Base-by-base conservation (phyloP, 2,888 invertebrate species). In the Antheraea assamensis region DNA sequence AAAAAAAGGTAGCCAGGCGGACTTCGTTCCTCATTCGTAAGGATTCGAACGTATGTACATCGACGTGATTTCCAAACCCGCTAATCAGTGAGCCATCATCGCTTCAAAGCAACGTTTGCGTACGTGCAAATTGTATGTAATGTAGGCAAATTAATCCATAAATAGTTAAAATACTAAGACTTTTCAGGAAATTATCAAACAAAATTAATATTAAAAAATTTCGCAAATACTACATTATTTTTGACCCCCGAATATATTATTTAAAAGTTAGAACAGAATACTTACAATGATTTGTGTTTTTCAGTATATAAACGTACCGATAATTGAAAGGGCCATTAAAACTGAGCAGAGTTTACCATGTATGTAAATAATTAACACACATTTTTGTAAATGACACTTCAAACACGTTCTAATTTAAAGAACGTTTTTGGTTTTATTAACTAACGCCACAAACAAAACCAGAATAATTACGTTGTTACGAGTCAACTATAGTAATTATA, bases 401-500 rank as follows among this genome's bases (percentile, higher is more conserved):
- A 35, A 68, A 68, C 21, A 35, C 68, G 35, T 68, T 68, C 68
- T 35, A 68, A 68, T 68, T 68, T 68, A 35, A 68, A n/a, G 1
- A 35, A 21, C 35, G 31, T 35, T 68, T 68, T 35, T 1, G 35
- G 31, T n/a, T 68, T 10, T 68, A 35, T 68, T 68, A 73, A 35
- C 72, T 52, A 35, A 77, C 70, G 81, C 75, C 10, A 68, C 68
- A 68, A 68, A 68, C 68, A 68, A 35, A n/a, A 68, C 35, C 10
- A n/a, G 35, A 68, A 68, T n/a, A 30, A 64, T 30, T 64, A 30
- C 17, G 4, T 1, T 17, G 2, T 64, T 30, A 30, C n/a, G 17
- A 27, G 13, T 30, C 27, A 30, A 64, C 27, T 30, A 30, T 13
- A 1, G 17, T 30, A 0, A 58, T 58, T 24, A 58, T 27, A 10